Percentiles rank a stretch among this genome's conserved stretches.
These are phyloP conservation scores for Bos javanicus DNA, from an alignment of 2,113 vertebrate species.

Conservation along the genomic window DNA sequence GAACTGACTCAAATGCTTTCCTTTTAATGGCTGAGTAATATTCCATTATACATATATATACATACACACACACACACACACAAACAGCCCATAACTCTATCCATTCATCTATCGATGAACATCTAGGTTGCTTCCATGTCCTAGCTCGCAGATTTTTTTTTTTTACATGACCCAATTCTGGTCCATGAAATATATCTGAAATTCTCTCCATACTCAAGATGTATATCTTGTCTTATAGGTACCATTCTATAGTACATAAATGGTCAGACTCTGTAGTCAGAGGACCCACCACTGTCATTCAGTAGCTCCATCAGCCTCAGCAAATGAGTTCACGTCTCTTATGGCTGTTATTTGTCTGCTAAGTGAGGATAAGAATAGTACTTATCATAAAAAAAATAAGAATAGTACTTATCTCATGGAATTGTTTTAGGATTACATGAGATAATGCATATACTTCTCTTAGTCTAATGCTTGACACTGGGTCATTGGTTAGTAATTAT, in stretches of 20 bases:
- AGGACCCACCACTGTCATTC: neutral
- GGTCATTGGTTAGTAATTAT: neutral
- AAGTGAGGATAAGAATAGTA: neutral
- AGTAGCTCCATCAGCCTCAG: neutral
- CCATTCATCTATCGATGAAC: neutral
- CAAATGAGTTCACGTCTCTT: neutral
- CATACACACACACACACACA: too few relatives aligned
- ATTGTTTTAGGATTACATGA: neutral
- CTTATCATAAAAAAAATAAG: neutral
- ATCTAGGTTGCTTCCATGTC: neutral
- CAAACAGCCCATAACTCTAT: neutral
- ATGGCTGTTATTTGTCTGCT: neutral
- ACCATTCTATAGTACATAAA: accelerated
- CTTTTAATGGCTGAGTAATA: neutral
- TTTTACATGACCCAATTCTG: neutral
- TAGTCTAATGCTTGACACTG: neutral
- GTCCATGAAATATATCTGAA: neutral
- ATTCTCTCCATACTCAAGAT: neutral
- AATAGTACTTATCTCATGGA: neutral
- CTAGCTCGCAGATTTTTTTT: neutral
- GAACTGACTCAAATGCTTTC: neutral
- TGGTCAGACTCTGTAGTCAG: neutral
- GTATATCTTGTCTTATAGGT: neutral
- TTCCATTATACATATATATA: neutral
- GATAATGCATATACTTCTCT: neutral